Percentiles rank a stretch among this genome's conserved stretches.
Conservation (phyloP, 2,888 invertebrate species). For the Idaea aversata region DNA sequence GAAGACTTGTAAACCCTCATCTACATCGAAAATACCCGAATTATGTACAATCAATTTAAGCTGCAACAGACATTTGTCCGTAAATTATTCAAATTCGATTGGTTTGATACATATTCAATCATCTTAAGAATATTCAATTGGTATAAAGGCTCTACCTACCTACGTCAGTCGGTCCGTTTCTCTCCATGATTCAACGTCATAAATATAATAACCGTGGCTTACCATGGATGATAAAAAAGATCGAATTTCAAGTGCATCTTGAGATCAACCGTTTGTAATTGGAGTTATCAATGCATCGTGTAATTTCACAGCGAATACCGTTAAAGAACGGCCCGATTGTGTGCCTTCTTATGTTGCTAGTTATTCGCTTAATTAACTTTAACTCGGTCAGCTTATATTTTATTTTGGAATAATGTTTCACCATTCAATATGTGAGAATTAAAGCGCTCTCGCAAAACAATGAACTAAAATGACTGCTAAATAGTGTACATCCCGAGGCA, state of each 20-base stretch:
- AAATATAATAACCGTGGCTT: not conserved
- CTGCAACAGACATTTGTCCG: constrained; percentile 48
- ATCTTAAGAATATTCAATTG: constrained; percentile 31
- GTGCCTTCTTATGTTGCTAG: constrained; percentile 41
- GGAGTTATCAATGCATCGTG: constrained; percentile 32
- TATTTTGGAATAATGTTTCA: constrained; percentile 38
- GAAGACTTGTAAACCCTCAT: constrained; percentile 35
- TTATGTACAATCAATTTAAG: constrained; percentile 67
- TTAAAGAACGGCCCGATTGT: constrained; percentile 51
- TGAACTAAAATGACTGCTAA: constrained; percentile 44
- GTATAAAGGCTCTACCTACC: constrained; percentile 18
- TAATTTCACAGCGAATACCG: constrained; percentile 40
- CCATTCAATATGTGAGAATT: constrained; percentile 34
- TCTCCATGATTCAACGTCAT: not conserved
- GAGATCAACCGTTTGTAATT: constrained; percentile 45
- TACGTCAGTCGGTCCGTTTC: not conserved
- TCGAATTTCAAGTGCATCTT: constrained; percentile 60
- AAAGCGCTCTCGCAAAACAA: constrained; percentile 32
- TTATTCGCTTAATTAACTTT: constrained; percentile 58
- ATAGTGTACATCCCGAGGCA: constrained; percentile 43
- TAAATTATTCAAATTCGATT: constrained; percentile 52
- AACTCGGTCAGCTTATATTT: constrained; percentile 52
- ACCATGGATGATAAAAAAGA: constrained; percentile 31
- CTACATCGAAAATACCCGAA: constrained; percentile 42
- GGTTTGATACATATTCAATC: constrained; percentile 27